These are phyloP conservation scores for Euphonia xanthogaster DNA, from an alignment of 2,797 vertebrate genomes.

Conservation along the genomic window DNA sequence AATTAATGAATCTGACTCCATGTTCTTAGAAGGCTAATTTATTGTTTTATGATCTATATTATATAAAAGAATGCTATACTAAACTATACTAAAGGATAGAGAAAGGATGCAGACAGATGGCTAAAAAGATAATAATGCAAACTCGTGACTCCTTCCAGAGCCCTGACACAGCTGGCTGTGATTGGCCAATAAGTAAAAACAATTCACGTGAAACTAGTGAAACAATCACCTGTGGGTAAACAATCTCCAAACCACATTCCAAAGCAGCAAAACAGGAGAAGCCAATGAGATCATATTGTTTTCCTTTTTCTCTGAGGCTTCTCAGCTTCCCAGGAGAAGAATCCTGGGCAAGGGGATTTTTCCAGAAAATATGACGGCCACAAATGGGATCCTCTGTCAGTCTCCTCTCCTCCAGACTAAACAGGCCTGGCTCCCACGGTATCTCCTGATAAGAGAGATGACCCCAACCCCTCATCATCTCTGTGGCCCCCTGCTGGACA, in stretches of 20 bases:
- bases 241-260: not conserved
- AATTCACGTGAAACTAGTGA: not conserved
- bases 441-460: not conserved
- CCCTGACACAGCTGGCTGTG: not conserved
- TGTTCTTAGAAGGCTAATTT: not conserved
- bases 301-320: not conserved
- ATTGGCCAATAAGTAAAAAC: not conserved
- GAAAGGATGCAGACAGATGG: not conserved
- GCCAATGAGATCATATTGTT: not conserved
- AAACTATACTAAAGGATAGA: not conserved
- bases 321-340: not conserved
- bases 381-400: not conserved
- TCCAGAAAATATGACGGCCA: not conserved
- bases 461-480: not conserved
- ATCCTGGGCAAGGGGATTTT: not conserved
- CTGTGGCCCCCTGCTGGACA: not conserved
- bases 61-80: not conserved
- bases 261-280: not conserved
- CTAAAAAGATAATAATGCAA: not conserved
- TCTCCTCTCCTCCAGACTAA: not conserved
- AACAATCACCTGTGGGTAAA: not conserved
- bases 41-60: not conserved
- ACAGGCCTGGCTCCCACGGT: rapidly evolving
- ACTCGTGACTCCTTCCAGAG: not conserved
- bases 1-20: not conserved